phyloP scores from a whole-genome alignment of 1,140 invertebrate genomes.

The Zaprionus davidi region DNA sequence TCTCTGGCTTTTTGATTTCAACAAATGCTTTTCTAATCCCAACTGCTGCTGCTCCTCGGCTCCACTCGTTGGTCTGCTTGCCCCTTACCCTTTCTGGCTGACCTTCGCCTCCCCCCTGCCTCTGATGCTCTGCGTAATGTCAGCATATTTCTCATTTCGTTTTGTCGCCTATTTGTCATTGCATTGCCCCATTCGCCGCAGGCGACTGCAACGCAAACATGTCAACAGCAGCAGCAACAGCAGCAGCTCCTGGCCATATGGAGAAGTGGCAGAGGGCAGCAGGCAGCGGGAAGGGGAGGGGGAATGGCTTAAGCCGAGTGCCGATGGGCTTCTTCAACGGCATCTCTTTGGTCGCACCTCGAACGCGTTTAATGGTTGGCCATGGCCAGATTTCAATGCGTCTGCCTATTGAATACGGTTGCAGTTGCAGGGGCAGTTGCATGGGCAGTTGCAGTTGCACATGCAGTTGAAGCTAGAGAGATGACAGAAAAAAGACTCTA shows the following conservation, averaged over 20 bases:
- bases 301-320: constrained; percentile 14
- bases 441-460: neutral
- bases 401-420: neutral
- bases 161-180: constrained; percentile 82
- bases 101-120: neutral
- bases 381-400: constrained; percentile 39
- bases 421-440: neutral
- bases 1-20: constrained; percentile 77
- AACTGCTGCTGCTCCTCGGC: constrained; percentile 46
- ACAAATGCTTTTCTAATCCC: constrained; percentile 81
- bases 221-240: constrained; percentile 54
- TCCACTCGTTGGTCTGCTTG: neutral
- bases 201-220: constrained; percentile 63
- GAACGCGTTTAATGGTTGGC: constrained; percentile 48
- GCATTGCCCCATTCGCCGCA: constrained; percentile 64
- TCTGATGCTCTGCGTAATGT: constrained; percentile 24
- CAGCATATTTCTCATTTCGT: constrained; percentile 78
- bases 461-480: neutral
- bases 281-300: neutral
- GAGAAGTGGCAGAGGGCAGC: neutral
- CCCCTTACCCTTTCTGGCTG: constrained; percentile 11
- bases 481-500: too few species aligned
- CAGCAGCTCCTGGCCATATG: neutral
- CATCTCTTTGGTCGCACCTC: constrained; percentile 41
- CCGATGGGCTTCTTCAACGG: constrained; percentile 60